phyloP scores from a whole-genome alignment of 92 coral and sea anemone species.

The Virgularia gustaviana region DNA sequence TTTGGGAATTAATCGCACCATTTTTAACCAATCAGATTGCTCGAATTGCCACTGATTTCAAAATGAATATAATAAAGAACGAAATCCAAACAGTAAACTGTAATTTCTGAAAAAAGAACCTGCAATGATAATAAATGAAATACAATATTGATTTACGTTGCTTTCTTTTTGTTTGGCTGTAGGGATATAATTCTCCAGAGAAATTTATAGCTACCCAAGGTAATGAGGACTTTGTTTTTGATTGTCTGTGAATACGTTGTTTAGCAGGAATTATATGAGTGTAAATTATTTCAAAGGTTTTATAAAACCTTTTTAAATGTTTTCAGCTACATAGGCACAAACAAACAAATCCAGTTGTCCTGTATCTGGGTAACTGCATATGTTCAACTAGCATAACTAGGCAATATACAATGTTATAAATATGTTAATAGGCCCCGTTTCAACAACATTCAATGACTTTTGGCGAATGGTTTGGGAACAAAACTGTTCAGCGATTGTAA shows the following conservation, averaged over 20 bases:
- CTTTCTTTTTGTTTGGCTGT: background rate
- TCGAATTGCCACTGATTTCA: too few species aligned
- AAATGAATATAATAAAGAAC: background rate
- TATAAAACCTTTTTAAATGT: too few species aligned
- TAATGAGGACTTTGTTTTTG: too few species aligned
- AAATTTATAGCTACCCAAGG: conserved; percentile 39
- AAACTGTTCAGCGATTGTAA: conserved; percentile 74
- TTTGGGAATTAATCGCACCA: background rate
- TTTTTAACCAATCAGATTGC: too few species aligned
- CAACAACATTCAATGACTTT: conserved; percentile 95
- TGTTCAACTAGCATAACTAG: background rate
- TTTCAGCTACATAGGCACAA: too few species aligned
- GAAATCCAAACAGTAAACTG: background rate
- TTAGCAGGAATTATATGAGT: too few species aligned
- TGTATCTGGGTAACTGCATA: background rate
- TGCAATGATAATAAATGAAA: too few species aligned
- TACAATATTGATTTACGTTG: too few species aligned
- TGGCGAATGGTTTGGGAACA: conserved; percentile 99
- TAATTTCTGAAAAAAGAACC: too few species aligned
- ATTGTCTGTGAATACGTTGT: too few species aligned
- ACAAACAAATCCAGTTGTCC: too few species aligned
- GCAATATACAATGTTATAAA: background rate
- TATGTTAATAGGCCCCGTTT: conserved; percentile 65
- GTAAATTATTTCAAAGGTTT: too few species aligned
- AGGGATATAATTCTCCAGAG: conserved; percentile 68